Evolutionary conservation across 1,140 invertebrate genomes (phyloP).

Genomic region (Oreohelix idahoensis): DNA sequence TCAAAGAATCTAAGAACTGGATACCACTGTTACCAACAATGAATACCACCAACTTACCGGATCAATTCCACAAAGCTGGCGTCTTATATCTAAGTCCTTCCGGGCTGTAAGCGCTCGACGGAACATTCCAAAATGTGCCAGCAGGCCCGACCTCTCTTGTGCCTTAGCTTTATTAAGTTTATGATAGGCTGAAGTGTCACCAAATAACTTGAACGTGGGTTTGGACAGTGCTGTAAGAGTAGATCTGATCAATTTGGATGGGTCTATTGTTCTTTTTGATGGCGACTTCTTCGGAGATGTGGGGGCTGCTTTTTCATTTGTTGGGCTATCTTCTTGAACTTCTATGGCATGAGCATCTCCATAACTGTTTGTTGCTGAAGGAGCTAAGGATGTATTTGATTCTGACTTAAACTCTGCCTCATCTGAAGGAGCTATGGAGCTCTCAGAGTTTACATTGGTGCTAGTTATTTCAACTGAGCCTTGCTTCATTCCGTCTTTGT

Average conservation of each 20-base stretch:
- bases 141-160: conserved; percentile 54
- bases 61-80: conserved; percentile 69
- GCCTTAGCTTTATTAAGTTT: conserved; percentile 16
- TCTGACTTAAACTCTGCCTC: background rate
- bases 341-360: background rate
- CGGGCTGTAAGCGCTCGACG: conserved; percentile 69
- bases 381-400: background rate
- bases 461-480: background rate
- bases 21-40: too few relatives aligned
- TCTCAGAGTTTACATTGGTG: background rate
- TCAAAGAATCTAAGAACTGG: too few relatives aligned
- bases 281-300: background rate
- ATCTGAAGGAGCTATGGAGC: background rate
- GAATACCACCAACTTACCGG: too few relatives aligned
- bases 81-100: conserved; percentile 67
- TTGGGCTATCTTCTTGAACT: too few relatives aligned
- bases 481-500: background rate
- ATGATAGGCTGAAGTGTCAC: conserved; percentile 28
- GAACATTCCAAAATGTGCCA: conserved; percentile 66
- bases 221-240: background rate
- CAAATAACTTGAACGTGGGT: conserved; percentile 27
- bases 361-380: background rate
- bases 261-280: background rate
- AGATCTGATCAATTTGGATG: background rate
- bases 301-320: background rate